Evolutionary conservation across 2,888 invertebrate species (phyloP).

Genomic region (Elegia similella): DNA sequence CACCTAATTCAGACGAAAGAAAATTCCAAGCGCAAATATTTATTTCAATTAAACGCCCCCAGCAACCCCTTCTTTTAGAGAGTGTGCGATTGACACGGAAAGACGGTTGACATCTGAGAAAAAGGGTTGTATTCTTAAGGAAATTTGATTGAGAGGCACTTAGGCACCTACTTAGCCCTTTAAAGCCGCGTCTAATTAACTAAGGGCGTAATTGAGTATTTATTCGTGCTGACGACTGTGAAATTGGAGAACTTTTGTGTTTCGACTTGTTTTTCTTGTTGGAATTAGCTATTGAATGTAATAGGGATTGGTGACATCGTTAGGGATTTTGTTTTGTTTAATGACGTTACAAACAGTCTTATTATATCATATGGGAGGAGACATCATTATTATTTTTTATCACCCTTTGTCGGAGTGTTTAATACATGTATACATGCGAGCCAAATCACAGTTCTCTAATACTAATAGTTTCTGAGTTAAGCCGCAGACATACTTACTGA

Average conservation of each 20-base stretch:
- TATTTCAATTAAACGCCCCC: constrained; percentile 28
- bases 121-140: constrained; percentile 26
- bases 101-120: constrained; percentile 27
- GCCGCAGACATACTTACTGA: too few relatives aligned
- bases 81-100: constrained; percentile 26
- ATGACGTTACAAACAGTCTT: too few relatives aligned
- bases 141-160: constrained; percentile 26
- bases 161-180: constrained; percentile 26
- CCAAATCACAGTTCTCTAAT: too few relatives aligned
- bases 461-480: too few relatives aligned
- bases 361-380: too few relatives aligned
- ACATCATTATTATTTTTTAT: too few relatives aligned
- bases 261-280: constrained; percentile 8
- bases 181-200: constrained; percentile 28
- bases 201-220: constrained; percentile 29
- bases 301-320: not conserved
- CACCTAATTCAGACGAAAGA: constrained; percentile 28
- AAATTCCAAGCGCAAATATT: constrained; percentile 29
- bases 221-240: constrained; percentile 28
- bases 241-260: constrained; percentile 26
- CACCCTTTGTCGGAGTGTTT: too few relatives aligned
- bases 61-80: constrained; percentile 14
- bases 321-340: too few relatives aligned
- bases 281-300: not conserved
- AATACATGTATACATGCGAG: too few relatives aligned